Base-by-base conservation (phyloP, 2,888 invertebrate species). In the Conomelus anceps region DNA sequence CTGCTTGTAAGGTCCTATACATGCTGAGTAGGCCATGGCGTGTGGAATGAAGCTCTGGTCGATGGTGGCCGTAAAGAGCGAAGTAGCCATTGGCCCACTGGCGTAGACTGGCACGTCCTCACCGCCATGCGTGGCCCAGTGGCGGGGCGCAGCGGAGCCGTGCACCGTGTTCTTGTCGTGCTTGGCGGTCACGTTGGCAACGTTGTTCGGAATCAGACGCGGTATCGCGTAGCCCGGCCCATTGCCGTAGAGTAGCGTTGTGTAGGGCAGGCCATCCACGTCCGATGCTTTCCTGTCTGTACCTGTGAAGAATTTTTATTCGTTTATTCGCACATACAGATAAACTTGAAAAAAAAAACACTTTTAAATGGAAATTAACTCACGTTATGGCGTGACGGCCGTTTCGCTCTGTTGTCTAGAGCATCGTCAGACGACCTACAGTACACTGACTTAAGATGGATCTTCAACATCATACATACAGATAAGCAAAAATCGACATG, bases 11-110 rank as follows among this genome's bases (percentile, higher is more conserved):
- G 86, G 86, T 6, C 86, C 86, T 0, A 86, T 86, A n/a, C 86
- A 86, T 11, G 86, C 86, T 4, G 86, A 7, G 93, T 96, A 97
- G 13, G 97, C 97, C 92, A 98, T 96, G 3, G 97, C 97, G 92
- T 97, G 97, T 0, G 97, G 97, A 88, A 98, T 96, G 93, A 97
- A 97, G 92, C 96, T 96, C 93, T 98, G 97, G 92, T 98, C 97
- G 90, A 97, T 95, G 11, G 96, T 96, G 0, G 97, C 97, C 20
- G 91, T 91, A 90, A 92, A 92, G 22, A 92, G 90, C 0, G 90
- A 89, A 22, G 89, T 89, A 22, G 91, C 92, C 23, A 91, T 90
- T 0, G 92, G 92, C 0, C 92, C 92, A 17, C 90, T 90, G 26
- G 91, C 92, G 91, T 92, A 92, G 24, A 92, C 95, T 0, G 97